Evolutionary conservation across 2,797 vertebrate genomes (phyloP).

Genomic region (Danio tinwini): DNA sequence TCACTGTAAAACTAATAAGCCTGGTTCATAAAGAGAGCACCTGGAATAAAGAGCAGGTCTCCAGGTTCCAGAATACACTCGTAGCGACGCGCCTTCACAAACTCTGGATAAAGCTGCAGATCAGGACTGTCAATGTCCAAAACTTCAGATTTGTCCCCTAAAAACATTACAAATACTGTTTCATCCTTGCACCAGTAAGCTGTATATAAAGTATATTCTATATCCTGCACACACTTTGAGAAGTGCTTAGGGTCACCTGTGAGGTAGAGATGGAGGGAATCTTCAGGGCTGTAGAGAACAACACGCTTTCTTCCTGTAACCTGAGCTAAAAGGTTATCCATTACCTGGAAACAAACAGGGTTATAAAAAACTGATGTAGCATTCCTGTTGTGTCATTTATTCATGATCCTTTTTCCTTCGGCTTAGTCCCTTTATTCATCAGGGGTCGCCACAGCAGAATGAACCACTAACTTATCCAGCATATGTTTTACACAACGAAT

Average conservation of each 20-base stretch:
- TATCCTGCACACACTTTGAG: neutral
- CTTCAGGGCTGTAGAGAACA: conserved; percentile 88
- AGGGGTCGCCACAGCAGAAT: too few relatives aligned
- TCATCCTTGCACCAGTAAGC: neutral
- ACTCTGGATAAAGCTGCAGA: conserved; percentile 86
- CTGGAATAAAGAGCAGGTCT: conserved; percentile 94
- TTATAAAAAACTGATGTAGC: too few relatives aligned
- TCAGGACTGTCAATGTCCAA: conserved; percentile 90
- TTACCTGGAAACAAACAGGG: conserved; percentile 80
- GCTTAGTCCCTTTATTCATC: too few relatives aligned
- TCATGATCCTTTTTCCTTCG: too few relatives aligned
- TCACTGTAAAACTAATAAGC: neutral
- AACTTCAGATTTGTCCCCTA: conserved; percentile 94
- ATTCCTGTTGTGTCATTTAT: too few relatives aligned
- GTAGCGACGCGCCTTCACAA: conserved; percentile 85
- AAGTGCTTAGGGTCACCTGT: conserved; percentile 76
- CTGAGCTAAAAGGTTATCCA: conserved; percentile 98
- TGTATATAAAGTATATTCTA: neutral
- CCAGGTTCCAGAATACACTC: conserved; percentile 90
- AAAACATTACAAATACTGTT: neutral
- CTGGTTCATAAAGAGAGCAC: conserved; percentile 68
- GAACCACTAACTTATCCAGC: too few relatives aligned
- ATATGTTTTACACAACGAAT: too few relatives aligned
- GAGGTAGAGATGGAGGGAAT: conserved; percentile 91
- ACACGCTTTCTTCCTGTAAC: conserved; percentile 90